Evolutionary conservation across 2,888 invertebrate genomes (phyloP).

Genomic region (Pachycephus smyrnensis): DNA sequence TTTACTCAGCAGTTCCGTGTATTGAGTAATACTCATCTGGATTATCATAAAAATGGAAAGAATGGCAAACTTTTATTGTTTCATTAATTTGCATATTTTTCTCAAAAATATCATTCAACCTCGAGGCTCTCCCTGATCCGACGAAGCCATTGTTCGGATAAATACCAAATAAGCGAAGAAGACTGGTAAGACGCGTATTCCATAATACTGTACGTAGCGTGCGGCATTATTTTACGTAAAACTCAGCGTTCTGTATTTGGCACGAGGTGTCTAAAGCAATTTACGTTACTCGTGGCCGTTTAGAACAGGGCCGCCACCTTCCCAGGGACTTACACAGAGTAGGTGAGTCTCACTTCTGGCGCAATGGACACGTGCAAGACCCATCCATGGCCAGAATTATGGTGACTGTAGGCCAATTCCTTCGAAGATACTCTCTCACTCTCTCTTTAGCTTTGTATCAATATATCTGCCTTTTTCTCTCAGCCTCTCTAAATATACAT

Average conservation of each 20-base stretch:
- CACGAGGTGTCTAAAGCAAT: slow-evolving; percentile 29
- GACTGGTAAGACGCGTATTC: neutral
- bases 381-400: neutral
- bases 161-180: neutral
- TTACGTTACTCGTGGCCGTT: slow-evolving; percentile 14
- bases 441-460: neutral
- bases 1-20: neutral
- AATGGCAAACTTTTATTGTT: neutral
- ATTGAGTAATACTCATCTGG: neutral
- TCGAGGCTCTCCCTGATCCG: neutral
- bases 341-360: neutral
- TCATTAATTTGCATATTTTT: neutral
- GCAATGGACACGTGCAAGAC: neutral
- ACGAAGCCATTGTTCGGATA: neutral
- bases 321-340: neutral
- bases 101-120: neutral
- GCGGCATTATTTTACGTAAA: neutral
- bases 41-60: neutral
- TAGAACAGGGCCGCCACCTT: neutral
- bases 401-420: neutral
- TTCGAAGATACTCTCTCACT: neutral
- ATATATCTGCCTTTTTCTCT: neutral
- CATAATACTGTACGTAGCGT: neutral
- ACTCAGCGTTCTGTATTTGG: slow-evolving; percentile 17
- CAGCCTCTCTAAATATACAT: no score